Base-by-base conservation (phyloP, 2,888 invertebrate genomes). In the Athalia circularis region DNA sequence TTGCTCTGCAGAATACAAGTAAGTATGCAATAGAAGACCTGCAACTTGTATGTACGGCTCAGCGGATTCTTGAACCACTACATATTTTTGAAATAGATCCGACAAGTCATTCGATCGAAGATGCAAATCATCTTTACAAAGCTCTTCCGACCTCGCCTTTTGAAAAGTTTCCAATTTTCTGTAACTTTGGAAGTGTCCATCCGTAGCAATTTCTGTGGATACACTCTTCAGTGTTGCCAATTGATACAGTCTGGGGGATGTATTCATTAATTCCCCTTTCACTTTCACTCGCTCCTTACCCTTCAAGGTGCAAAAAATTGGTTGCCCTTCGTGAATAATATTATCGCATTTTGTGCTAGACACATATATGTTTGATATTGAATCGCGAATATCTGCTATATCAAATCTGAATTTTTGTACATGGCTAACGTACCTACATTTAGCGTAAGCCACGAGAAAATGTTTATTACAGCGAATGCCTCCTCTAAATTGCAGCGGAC, bases 121-220 rank as follows among this genome's bases (percentile, higher is more conserved):
- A n/a, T 4, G n/a, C 13, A 48, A 48, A 5, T 76, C 68, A 0
- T 54, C 13, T 68, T 78, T 52, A 11, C 68, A 68, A 8, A 6
- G 62, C 5, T 77, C 78, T 68, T 78, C 68, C 0, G 80, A 80
- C 5, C 52, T 75, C n/a, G 54, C 50, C 45, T 74, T 65, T 3
- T 75, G 57, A 7, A 54, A 4, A 7, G 62, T 48, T 4, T 74
- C 47, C 3, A 74, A 9, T 29, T 43, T 74, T 9, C 72, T 50
- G 15, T 67, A 43, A 74, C 77, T 57, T 47, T 79, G 79, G 5
- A 43, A 52, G 8, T 79, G 79, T 5, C 77, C 78, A 45, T 80
- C 78, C 4, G 45, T 54, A 15, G 68, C 76, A 13, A 52, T 65
- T 43, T 79, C 78, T 65, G 59, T 57, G 11, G 65, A 59, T 15